A percentile compares a stretch with the other conserved stretches of the same genome.
Evolutionary conservation across 1,140 invertebrate species (phyloP).

Genomic region (Steinernema feltiae): DNA sequence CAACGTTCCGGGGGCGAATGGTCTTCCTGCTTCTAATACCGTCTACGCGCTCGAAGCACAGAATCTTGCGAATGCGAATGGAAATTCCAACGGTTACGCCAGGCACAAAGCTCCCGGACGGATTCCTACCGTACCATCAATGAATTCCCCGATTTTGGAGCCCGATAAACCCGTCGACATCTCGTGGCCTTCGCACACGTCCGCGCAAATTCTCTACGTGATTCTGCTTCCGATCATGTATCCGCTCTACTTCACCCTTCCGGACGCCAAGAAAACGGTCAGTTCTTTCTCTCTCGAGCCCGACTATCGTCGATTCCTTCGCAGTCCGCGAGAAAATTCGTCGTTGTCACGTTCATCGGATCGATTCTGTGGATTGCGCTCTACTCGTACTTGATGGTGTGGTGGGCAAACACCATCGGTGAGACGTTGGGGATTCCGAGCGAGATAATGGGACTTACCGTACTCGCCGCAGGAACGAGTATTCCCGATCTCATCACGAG

Average conservation of each 20-base stretch:
- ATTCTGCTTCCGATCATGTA: conserved; percentile 86
- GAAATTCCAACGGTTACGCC: conserved; percentile 6
- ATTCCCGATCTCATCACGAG: conserved; percentile 61
- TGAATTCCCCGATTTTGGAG: conserved; percentile 1
- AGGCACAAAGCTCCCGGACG: background rate
- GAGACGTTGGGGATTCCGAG: conserved; percentile 59
- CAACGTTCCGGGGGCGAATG: background rate
- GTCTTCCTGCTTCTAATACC: conserved; percentile 16
- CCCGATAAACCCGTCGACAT: conserved; percentile 63
- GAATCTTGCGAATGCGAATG: conserved; percentile 11
- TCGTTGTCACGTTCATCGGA: conserved; percentile 81
- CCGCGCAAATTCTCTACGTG: conserved; percentile 81
- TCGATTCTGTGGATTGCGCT: conserved; percentile 70
- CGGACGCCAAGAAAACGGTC: conserved; percentile 66
- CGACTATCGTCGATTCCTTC: background rate
- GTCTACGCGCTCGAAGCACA: conserved; percentile 20
- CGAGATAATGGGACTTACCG: conserved; percentile 61
- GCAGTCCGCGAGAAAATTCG: conserved; percentile 74
- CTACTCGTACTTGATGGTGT: conserved; percentile 59
- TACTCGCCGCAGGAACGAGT: conserved; percentile 61
- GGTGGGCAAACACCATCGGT: conserved; percentile 60
- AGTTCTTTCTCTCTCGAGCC: background rate
- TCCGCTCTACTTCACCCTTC: conserved; percentile 85
- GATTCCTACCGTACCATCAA: background rate
- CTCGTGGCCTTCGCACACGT: conserved; percentile 67